A percentile compares a stretch with the other conserved stretches of the same genome.
These are phyloP conservation scores for Microcebus lehilahytsara DNA, from an alignment of 2,113 vertebrate species.

Conservation along the genomic window DNA sequence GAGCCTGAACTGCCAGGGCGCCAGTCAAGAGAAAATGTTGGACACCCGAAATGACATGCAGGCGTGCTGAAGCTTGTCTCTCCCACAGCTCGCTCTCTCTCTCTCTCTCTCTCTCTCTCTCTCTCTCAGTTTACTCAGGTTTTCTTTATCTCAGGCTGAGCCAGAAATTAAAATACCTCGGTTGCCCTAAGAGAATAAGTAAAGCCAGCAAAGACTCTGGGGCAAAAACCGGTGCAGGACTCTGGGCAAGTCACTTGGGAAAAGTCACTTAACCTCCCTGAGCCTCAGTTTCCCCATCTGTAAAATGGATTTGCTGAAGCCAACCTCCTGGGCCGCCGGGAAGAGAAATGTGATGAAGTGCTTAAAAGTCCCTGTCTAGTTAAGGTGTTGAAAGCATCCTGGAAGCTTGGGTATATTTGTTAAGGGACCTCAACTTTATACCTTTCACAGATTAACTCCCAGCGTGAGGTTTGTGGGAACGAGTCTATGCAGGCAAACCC, in stretches of 20 bases:
- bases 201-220: neutral
- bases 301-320: neutral
- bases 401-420: neutral
- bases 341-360: neutral
- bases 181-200: neutral
- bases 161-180: neutral
- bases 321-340: rapidly evolving
- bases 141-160: neutral
- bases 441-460: neutral
- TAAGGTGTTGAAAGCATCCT: too few species aligned
- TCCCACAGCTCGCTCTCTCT: neutral
- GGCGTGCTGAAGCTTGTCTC: constrained; percentile 16
- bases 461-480: neutral
- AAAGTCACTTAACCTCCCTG: neutral
- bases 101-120: too few species aligned
- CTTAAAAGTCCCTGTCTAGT: neutral
- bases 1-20: constrained; percentile 26
- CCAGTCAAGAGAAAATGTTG: neutral
- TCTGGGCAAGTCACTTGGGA: neutral
- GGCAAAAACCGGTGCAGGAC: neutral
- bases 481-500: neutral
- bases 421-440: neutral
- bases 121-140: neutral
- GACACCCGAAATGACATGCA: neutral
- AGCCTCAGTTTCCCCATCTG: neutral